Conservation (phyloP, 2,888 invertebrate species). For the Mesoligia furuncula region DNA sequence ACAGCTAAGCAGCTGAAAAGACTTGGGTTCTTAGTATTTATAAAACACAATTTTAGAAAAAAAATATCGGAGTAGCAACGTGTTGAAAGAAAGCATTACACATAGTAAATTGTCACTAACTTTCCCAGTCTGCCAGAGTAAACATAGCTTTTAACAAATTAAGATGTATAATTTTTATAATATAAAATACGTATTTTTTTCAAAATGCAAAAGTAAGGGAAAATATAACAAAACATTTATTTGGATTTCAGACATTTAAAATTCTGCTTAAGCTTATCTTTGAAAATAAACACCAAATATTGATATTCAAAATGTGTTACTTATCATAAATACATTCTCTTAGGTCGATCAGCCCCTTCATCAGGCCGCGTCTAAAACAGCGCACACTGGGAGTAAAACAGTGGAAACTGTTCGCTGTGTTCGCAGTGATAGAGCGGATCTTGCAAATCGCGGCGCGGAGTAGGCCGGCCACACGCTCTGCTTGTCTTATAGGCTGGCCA, state of each 20-base stretch:
- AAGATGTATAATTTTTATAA: not conserved
- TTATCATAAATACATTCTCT: not conserved
- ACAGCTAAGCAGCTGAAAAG: not conserved
- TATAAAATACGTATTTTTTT: not conserved
- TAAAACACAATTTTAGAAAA: not conserved
- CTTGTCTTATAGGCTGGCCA: constrained; percentile 59
- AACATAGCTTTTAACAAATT: not conserved
- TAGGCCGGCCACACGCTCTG: constrained; percentile 71
- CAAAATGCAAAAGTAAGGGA: not conserved
- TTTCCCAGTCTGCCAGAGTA: too few relatives aligned
- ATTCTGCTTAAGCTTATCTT: not conserved
- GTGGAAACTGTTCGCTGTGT: constrained; percentile 78
- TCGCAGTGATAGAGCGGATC: constrained; percentile 84
- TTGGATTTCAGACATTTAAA: not conserved
- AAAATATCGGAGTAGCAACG: not conserved
- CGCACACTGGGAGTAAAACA: constrained; percentile 65
- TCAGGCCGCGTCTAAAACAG: constrained; percentile 36
- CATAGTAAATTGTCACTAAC: too few relatives aligned
- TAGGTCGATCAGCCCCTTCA: not conserved
- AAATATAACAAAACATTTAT: not conserved
- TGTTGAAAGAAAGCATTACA: not conserved
- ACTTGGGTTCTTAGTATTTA: not conserved
- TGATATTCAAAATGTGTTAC: not conserved
- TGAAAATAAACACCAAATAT: not conserved
- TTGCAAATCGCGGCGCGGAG: constrained; percentile 80